phyloP scores from a whole-genome alignment of 2,888 invertebrate genomes.

The Synergus itoensis region DNA sequence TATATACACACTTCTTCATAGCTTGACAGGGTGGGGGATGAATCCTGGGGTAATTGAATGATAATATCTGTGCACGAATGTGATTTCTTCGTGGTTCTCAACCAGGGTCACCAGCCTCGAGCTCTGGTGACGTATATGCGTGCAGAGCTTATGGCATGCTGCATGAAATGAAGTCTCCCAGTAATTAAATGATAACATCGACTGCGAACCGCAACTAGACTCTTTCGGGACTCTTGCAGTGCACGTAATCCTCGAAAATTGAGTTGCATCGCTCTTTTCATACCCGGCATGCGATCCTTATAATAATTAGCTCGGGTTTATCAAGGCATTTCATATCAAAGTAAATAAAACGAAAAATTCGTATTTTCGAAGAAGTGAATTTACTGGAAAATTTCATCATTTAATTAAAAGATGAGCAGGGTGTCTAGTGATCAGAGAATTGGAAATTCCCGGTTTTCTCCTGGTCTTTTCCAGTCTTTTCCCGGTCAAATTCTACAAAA shows the following conservation, averaged over 20 bases:
- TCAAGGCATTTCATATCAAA: neutral
- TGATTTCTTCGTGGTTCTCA: slow-evolving; percentile 45
- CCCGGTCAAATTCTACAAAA: too few species aligned
- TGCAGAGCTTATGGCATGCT: slow-evolving; percentile 13
- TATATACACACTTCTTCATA: neutral
- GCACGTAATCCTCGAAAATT: slow-evolving; percentile 35
- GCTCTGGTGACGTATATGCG: slow-evolving; percentile 1
- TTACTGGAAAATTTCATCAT: neutral
- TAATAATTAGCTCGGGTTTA: neutral
- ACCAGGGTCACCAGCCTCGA: neutral
- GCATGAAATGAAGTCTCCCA: slow-evolving; percentile 22
- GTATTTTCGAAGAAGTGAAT: neutral
- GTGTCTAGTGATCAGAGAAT: too few species aligned
- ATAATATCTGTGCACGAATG: slow-evolving; percentile 49
- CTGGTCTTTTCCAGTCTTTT: too few species aligned
- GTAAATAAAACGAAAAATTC: neutral
- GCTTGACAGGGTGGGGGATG: slow-evolving; percentile 15
- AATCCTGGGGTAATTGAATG: slow-evolving; percentile 47
- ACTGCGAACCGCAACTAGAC: slow-evolving; percentile 16
- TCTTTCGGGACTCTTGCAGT: slow-evolving; percentile 14
- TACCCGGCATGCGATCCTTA: slow-evolving; percentile 28
- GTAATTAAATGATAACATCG: slow-evolving; percentile 41
- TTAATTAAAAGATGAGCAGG: neutral
- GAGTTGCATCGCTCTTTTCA: slow-evolving; percentile 35
- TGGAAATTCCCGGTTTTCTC: too few species aligned